Evolutionary conservation across 1,140 invertebrate species (phyloP).

Genomic region (Philaenus spumarius): DNA sequence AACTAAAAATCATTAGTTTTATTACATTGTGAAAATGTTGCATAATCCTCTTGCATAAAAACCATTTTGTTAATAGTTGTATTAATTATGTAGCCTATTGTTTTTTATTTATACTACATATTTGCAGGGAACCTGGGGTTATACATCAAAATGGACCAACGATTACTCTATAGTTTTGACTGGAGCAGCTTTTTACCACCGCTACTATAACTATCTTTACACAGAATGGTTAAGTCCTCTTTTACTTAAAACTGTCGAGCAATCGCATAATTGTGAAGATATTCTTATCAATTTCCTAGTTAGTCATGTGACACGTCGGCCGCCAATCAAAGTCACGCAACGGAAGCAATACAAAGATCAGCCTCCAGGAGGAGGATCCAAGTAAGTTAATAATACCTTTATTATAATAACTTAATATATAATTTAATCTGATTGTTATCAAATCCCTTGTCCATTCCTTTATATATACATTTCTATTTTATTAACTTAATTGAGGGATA

Average conservation of each 20-base stretch:
- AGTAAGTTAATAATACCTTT: too few species aligned
- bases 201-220: conserved; percentile 88
- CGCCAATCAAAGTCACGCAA: conserved; percentile 94
- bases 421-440: too few species aligned
- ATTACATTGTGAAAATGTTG: too few species aligned
- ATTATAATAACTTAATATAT: too few species aligned
- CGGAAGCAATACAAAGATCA: conserved; percentile 86
- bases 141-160: conserved; percentile 94
- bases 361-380: conserved; percentile 38
- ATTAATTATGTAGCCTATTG: too few species aligned
- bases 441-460: too few species aligned
- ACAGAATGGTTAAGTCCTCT: conserved; percentile 71
- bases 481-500: too few species aligned
- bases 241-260: conserved; percentile 79
- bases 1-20: too few species aligned
- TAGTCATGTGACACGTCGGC: conserved; percentile 82
- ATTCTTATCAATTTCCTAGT: conserved; percentile 96
- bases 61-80: too few species aligned
- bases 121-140: conserved; percentile 75
- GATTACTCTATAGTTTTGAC: conserved; percentile 94
- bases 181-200: conserved; percentile 91
- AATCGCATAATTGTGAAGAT: conserved; percentile 92
- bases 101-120: too few species aligned
- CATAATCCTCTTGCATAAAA: too few species aligned
- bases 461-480: too few species aligned